Evolutionary conservation across 1,140 invertebrate species (phyloP).

Genomic region (Monochamus saltuarius): DNA sequence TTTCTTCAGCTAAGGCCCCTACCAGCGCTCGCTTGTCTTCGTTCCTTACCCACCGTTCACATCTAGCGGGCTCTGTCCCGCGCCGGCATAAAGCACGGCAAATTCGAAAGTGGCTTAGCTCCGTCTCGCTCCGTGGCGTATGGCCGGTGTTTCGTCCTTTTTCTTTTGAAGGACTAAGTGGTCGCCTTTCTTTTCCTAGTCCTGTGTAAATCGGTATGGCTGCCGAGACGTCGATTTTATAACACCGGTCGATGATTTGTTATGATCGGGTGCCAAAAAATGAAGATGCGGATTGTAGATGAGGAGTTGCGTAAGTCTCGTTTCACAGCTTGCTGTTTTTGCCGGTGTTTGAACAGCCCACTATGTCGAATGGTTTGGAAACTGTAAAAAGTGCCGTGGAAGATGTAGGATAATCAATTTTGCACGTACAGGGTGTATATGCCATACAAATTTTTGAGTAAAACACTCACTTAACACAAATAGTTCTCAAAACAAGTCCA

Average conservation of each 20-base stretch:
- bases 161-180: slow-evolving; percentile 26
- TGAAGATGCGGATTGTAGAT: background rate
- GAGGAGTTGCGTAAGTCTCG: background rate
- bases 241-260: background rate
- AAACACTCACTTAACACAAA: no score
- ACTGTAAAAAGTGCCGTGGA: slow-evolving; percentile 30
- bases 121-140: slow-evolving; percentile 36
- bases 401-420: background rate
- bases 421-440: no score
- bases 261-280: background rate
- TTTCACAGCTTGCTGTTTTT: slow-evolving; percentile 3
- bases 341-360: background rate
- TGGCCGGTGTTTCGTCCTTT: slow-evolving; percentile 20
- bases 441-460: no score
- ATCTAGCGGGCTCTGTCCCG: slow-evolving; percentile 27
- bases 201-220: slow-evolving; percentile 20
- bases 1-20: slow-evolving; percentile 42
- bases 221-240: background rate
- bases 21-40: slow-evolving; percentile 30
- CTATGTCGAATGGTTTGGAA: background rate
- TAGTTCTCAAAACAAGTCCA: no score
- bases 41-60: slow-evolving; percentile 12
- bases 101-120: slow-evolving; percentile 45
- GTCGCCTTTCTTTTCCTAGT: slow-evolving; percentile 40
- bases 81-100: slow-evolving; percentile 41